Evolutionary conservation across 2,888 invertebrate species (phyloP).

Genomic region (Plagodis dolabraria): DNA sequence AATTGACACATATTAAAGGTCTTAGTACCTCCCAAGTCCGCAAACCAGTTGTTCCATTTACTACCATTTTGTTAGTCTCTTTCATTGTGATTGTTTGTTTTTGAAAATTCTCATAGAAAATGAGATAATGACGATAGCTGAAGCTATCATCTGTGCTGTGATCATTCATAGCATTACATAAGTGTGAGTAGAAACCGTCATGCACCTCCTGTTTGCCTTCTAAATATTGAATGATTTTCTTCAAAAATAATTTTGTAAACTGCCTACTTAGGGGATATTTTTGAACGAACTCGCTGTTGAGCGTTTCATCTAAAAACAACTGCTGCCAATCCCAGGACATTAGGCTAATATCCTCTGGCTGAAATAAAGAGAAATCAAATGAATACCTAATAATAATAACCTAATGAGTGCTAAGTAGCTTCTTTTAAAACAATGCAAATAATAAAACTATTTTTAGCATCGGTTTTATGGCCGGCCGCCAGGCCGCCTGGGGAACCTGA

Average conservation of each 20-base stretch:
- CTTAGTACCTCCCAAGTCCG: slow-evolving; percentile 90
- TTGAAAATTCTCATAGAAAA: slow-evolving; percentile 54
- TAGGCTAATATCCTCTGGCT: slow-evolving; percentile 55
- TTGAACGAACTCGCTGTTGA: slow-evolving; percentile 79
- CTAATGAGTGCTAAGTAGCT: too few species aligned
- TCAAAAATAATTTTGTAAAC: slow-evolving; percentile 88
- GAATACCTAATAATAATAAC: too few species aligned
- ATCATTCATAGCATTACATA: slow-evolving; percentile 80
- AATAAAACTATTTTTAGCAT: too few species aligned
- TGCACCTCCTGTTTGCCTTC: slow-evolving; percentile 85
- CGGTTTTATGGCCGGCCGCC: too few species aligned
- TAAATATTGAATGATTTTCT: slow-evolving; percentile 84
- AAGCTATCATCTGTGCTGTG: slow-evolving; percentile 55
- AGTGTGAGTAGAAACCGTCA: slow-evolving; percentile 86
- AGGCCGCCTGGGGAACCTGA: too few species aligned
- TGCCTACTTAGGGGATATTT: slow-evolving; percentile 86
- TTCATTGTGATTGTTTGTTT: slow-evolving; percentile 83
- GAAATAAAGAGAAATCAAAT: slow-evolving; percentile 38
- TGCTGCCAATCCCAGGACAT: slow-evolving; percentile 84
- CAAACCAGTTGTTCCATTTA: slow-evolving; percentile 92
- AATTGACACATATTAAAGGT: background rate
- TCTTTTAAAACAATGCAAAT: too few species aligned
- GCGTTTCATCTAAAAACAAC: slow-evolving; percentile 83
- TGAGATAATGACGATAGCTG: slow-evolving; percentile 87
- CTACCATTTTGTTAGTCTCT: slow-evolving; percentile 89